Percentiles rank a stretch among this genome's conserved stretches.
Conservation (phyloP, 2,888 invertebrate species). For the Cheilosia urbana region DNA sequence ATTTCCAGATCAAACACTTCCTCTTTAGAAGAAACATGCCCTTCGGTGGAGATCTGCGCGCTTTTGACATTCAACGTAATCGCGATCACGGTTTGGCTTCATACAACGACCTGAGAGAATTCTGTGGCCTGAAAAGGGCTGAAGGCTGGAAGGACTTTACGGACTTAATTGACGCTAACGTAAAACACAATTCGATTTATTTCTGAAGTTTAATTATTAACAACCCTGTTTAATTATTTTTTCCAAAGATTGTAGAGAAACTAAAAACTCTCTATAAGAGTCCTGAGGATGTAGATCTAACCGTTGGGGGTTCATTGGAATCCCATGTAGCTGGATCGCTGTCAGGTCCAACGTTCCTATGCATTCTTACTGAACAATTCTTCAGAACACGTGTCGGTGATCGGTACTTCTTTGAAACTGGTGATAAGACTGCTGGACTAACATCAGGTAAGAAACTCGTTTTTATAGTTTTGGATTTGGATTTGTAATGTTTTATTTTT, state of each 20-base stretch:
- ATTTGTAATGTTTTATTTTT: constrained; percentile 9
- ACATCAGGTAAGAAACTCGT: constrained; percentile 84
- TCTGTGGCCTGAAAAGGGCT: constrained; percentile 90
- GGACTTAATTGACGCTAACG: constrained; percentile 88
- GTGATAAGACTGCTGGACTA: constrained; percentile 87
- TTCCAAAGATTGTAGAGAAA: constrained; percentile 85
- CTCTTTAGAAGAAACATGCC: constrained; percentile 88
- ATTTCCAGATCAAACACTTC: constrained; percentile 86
- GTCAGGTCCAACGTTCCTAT: constrained; percentile 94
- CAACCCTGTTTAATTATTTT: constrained; percentile 32
- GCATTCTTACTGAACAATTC: constrained; percentile 94
- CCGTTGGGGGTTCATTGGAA: constrained; percentile 93
- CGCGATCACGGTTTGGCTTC: constrained; percentile 93
- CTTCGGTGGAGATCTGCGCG: constrained; percentile 92
- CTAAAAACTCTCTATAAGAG: constrained; percentile 88
- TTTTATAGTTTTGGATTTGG: not conserved
- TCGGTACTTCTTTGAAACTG: constrained; percentile 92
- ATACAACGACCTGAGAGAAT: constrained; percentile 90
- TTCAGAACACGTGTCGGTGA: constrained; percentile 93
- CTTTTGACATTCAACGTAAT: constrained; percentile 93
- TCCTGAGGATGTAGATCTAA: constrained; percentile 93
- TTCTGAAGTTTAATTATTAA: not conserved
- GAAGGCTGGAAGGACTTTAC: constrained; percentile 88
- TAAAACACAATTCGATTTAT: constrained; percentile 40
- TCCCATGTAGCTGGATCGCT: constrained; percentile 90